Conservation (phyloP, 1,140 invertebrate species). For the Eriocheir sinensis region DNA sequence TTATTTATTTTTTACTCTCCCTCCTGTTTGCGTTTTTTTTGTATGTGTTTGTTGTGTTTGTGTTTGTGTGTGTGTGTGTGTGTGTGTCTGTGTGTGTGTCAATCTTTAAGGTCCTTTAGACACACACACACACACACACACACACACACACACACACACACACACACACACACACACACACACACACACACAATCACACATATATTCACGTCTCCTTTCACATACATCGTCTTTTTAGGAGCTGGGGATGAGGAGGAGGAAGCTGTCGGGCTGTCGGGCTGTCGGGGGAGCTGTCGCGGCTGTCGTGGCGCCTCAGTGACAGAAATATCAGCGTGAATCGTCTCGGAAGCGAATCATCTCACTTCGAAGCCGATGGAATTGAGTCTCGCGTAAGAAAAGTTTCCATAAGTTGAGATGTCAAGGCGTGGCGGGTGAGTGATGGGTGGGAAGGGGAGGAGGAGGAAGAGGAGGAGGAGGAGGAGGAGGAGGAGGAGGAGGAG, state of each 20-base stretch:
- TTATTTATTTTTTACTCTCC: not conserved
- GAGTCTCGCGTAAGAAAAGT: constrained; percentile 54
- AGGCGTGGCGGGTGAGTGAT: not conserved
- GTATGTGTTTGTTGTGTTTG: not conserved
- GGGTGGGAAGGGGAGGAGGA: not conserved
- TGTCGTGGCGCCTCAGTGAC: not conserved
- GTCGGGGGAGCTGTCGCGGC: too few species aligned
- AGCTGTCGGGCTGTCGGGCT: not conserved
- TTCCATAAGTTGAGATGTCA: constrained; percentile 73
- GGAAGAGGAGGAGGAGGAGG: not conserved
- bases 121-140: not conserved
- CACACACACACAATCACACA: not conserved
- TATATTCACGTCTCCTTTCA: not conserved
- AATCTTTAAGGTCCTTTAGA: not conserved
- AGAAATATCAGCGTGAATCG: constrained; percentile 14
- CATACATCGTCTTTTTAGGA: not conserved
- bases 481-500: not conserved
- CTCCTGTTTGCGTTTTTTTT: not conserved
- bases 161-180: not conserved
- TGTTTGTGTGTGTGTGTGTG: not conserved
- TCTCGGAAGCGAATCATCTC: constrained; percentile 51
- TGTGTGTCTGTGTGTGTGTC: not conserved
- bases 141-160: not conserved
- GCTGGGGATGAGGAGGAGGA: not conserved
- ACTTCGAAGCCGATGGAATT: constrained; percentile 66